Evolutionary conservation across 1,140 invertebrate species (phyloP).

Genomic region (Diachasma alloeum): DNA sequence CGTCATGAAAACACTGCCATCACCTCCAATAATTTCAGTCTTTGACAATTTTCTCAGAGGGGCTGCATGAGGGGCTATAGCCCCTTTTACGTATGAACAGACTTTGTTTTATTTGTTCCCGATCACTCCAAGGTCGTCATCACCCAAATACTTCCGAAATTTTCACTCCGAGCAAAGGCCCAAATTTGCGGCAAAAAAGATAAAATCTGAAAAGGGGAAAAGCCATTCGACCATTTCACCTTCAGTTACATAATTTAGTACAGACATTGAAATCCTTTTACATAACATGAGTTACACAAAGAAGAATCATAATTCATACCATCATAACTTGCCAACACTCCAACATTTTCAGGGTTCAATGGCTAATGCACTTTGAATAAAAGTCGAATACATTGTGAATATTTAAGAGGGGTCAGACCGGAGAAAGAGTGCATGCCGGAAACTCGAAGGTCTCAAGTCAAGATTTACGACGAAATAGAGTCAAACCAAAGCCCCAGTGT

Average conservation of each 20-base stretch:
- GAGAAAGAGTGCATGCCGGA: not conserved
- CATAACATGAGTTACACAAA: not conserved
- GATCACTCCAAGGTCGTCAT: too few species aligned
- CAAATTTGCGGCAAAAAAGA: not conserved
- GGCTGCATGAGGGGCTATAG: too few species aligned
- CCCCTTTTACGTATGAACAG: too few species aligned
- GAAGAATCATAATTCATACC: not conserved
- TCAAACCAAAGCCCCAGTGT: slow-evolving; percentile 2
- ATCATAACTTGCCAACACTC: slow-evolving; percentile 4
- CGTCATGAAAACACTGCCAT: too few species aligned
- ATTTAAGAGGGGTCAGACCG: not conserved
- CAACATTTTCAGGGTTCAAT: not conserved
- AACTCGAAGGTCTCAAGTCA: not conserved
- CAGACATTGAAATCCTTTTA: not conserved
- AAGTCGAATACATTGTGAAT: not conserved
- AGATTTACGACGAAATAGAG: slow-evolving; percentile 24
- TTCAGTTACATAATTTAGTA: not conserved
- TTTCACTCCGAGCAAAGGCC: too few species aligned
- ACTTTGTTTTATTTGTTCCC: too few species aligned
- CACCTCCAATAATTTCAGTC: too few species aligned
- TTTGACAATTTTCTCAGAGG: too few species aligned
- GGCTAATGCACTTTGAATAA: not conserved
- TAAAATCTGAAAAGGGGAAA: not conserved
- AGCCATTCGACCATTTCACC: not conserved
- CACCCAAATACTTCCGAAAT: too few species aligned